Conservation (phyloP, 1,140 invertebrate species). For the Archivesica marissinica region DNA sequence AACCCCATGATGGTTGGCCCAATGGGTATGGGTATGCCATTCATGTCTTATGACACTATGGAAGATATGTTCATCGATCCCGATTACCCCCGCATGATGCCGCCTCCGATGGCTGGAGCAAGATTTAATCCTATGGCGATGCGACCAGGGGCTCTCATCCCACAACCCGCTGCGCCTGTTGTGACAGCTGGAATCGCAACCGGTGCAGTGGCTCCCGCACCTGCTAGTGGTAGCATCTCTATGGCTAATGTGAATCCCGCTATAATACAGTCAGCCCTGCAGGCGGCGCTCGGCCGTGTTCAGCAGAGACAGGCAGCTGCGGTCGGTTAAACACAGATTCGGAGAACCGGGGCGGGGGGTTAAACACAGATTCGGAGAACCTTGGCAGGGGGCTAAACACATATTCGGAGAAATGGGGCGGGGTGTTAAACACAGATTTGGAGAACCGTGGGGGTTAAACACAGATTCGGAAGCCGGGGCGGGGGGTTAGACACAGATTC, state of each 20-base stretch:
- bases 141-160: not conserved
- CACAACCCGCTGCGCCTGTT: not conserved
- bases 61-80: constrained; percentile 5
- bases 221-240: not conserved
- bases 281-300: not conserved
- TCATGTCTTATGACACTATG: constrained; percentile 1
- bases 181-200: not conserved
- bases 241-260: not conserved
- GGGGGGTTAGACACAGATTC: no score
- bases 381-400: no score
- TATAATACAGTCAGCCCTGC: not conserved
- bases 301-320: not conserved
- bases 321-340: no score
- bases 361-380: no score
- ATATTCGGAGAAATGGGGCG: no score
- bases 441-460: no score
- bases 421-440: no score
- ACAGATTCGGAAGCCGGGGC: no score
- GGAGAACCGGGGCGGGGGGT: no score
- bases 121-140: not conserved
- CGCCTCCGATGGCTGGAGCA: not conserved
- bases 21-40: not conserved
- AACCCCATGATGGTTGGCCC: no score
- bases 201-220: not conserved
- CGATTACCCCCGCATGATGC: not conserved